A percentile compares a stretch with the other conserved stretches of the same genome.
Conservation (phyloP, 2,113 vertebrate genomes). For the Sigmodon hispidus region DNA sequence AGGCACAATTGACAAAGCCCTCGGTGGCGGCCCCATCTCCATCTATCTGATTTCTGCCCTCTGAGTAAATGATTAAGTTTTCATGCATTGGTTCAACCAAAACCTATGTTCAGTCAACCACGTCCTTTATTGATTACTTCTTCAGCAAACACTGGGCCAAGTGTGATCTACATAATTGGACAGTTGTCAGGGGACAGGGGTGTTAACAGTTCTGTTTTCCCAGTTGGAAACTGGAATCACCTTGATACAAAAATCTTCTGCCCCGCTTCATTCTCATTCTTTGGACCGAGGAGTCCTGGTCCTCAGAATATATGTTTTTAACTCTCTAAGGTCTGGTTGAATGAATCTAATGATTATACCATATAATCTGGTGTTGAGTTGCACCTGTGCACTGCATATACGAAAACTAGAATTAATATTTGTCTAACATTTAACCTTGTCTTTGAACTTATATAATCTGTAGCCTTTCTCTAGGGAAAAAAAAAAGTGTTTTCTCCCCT, state of each 20-base stretch:
- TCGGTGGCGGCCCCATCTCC: slow-evolving; percentile 89
- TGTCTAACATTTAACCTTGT: slow-evolving; percentile 90
- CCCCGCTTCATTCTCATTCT: slow-evolving; percentile 89
- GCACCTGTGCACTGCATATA: slow-evolving; percentile 92
- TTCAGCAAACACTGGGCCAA: slow-evolving; percentile 97
- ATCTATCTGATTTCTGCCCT: slow-evolving; percentile 94
- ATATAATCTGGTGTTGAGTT: slow-evolving; percentile 88
- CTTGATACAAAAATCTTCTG: slow-evolving; percentile 93
- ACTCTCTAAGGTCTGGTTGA: slow-evolving; percentile 92
- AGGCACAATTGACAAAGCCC: slow-evolving; percentile 93
- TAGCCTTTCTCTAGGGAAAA: slow-evolving; percentile 77
- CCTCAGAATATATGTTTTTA: slow-evolving; percentile 92
- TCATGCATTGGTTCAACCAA: slow-evolving; percentile 99
- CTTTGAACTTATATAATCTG: slow-evolving; percentile 85
- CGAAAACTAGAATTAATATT: slow-evolving; percentile 90
- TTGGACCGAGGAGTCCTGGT: slow-evolving; percentile 89
- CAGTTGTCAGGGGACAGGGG: slow-evolving; percentile 97
- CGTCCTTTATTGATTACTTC: slow-evolving; percentile 99
- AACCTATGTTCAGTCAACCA: slow-evolving; percentile 99
- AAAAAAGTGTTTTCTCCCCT: slow-evolving; percentile 76
- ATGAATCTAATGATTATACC: slow-evolving; percentile 91
- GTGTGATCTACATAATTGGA: slow-evolving; percentile 99
- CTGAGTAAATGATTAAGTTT: slow-evolving; percentile 98
- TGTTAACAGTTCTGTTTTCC: slow-evolving; percentile 92
- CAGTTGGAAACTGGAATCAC: slow-evolving; percentile 91